Evolutionary conservation across 1,140 invertebrate genomes (phyloP).

Genomic region (Cryptotermes secundus): DNA sequence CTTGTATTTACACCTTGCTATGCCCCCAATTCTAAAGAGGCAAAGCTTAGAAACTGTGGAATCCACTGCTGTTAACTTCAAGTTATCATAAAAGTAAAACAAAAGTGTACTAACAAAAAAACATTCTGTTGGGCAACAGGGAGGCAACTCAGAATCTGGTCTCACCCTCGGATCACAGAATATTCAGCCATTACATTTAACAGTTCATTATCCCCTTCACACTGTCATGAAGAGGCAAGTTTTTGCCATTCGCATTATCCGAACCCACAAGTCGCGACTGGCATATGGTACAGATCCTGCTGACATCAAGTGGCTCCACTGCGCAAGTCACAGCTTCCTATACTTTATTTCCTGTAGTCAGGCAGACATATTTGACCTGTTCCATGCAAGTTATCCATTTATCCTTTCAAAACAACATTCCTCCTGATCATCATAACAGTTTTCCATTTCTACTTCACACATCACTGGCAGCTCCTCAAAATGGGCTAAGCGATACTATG

Average conservation of each 20-base stretch:
- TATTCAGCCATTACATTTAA: background rate
- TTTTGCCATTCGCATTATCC: too few relatives aligned
- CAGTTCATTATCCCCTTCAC: background rate
- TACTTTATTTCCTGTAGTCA: background rate
- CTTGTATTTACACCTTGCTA: background rate
- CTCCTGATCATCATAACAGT: background rate
- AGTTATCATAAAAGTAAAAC: background rate
- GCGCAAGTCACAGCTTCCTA: background rate
- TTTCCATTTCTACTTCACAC: background rate
- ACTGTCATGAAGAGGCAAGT: too few relatives aligned
- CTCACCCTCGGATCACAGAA: background rate
- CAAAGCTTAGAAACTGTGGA: background rate
- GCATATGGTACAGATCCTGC: background rate
- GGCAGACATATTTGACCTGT: background rate
- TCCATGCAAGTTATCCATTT: too few relatives aligned
- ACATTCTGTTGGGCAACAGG: background rate
- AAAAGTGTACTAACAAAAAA: background rate
- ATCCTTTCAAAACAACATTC: background rate
- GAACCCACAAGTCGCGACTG: too few relatives aligned
- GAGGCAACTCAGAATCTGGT: background rate
- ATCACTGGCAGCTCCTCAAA: background rate
- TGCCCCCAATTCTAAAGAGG: background rate
- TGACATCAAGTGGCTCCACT: background rate
- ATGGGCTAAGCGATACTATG: background rate
- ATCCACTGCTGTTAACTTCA: background rate